Base-by-base conservation (phyloP, 2,113 vertebrate genomes). In the Paradisaea rubra region DNA sequence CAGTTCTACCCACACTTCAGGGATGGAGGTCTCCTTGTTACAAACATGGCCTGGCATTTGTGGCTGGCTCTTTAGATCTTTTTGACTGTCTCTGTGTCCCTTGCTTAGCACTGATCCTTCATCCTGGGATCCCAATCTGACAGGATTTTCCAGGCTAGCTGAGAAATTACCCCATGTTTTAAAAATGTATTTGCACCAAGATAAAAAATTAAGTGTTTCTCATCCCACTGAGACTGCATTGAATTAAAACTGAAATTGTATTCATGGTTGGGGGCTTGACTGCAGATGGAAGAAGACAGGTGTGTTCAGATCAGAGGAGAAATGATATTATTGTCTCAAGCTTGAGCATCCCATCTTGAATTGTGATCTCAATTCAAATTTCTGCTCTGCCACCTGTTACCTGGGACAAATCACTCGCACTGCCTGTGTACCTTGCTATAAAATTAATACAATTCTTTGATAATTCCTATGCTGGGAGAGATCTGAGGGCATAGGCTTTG, bases 361-460 rank as follows among this genome's bases (percentile, higher is more conserved):
- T 6, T 57, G 42, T 70, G 50, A 27, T 19, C 7, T 74, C 50
- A 63, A 2, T 65, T 88, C 15, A 63, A 45, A 23, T 70, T 71
- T 90, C 42, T 90, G 14, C 42, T 70, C 19, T 69, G 74, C 12
- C 28, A 25, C 23, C 15, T 64, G 17, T 49, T 81, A 63, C 52
- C 49, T 50, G 17, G 42, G 10, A 57, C 10, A 68, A 76, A 53
- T 37, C 1, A 4, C n/a, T 44, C 1, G 0, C 15, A 52, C 4
- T 9, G 14, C 33, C n/a, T 47, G 4, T 61, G 24, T 22, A 31
- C 13, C 30, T 72, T 63, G 25, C 49, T 64, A 33, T 82, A 56
- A 63, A 82, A 64, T 47, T 5, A 56, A 44, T 19, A 45, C 5
- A 68, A 16, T n/a, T 83, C 10, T 57, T 83, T 72, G 21, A 8